phyloP scores from a whole-genome alignment of 2,888 invertebrate species.

The Marronus borbonicus region DNA sequence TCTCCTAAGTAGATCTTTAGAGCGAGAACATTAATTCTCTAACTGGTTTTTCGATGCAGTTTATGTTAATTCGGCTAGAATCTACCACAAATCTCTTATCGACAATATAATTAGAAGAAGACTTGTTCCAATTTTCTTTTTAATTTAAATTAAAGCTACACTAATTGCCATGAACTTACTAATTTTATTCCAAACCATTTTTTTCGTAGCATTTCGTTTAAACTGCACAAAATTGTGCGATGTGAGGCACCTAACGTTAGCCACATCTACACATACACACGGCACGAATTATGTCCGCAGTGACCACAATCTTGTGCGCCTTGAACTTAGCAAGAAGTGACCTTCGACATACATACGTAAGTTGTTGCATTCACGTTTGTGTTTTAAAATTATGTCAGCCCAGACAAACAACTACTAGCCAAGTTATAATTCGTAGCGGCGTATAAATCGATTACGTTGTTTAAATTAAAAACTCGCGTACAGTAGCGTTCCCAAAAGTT shows the following conservation, averaged over 20 bases:
- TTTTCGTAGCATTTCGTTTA: not conserved
- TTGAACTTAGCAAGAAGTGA: conserved; percentile 47
- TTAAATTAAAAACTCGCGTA: not conserved
- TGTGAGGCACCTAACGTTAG: conserved; percentile 5
- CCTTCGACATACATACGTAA: conserved; percentile 39
- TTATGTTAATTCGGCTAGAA: too few relatives aligned
- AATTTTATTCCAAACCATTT: not conserved
- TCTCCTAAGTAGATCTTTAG: too few relatives aligned
- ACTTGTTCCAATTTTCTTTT: too few relatives aligned
- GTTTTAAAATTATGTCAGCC: conserved; percentile 46
- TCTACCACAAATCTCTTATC: too few relatives aligned
- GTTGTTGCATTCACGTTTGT: conserved; percentile 31
- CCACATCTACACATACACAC: conserved; percentile 12
- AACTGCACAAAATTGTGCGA: not conserved
- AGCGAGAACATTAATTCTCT: too few relatives aligned
- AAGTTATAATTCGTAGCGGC: conserved; percentile 24
- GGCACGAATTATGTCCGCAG: conserved; percentile 2
- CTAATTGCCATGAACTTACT: too few relatives aligned
- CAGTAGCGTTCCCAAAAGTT: too few relatives aligned
- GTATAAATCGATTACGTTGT: conserved; percentile 22
- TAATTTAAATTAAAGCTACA: too few relatives aligned
- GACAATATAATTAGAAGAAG: too few relatives aligned
- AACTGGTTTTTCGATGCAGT: too few relatives aligned
- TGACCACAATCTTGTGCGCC: conserved; percentile 45
- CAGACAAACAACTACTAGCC: conserved; percentile 35